Evolutionary conservation across 1,140 invertebrate species (phyloP).

Genomic region (Pygmarrhopalites habei): DNA sequence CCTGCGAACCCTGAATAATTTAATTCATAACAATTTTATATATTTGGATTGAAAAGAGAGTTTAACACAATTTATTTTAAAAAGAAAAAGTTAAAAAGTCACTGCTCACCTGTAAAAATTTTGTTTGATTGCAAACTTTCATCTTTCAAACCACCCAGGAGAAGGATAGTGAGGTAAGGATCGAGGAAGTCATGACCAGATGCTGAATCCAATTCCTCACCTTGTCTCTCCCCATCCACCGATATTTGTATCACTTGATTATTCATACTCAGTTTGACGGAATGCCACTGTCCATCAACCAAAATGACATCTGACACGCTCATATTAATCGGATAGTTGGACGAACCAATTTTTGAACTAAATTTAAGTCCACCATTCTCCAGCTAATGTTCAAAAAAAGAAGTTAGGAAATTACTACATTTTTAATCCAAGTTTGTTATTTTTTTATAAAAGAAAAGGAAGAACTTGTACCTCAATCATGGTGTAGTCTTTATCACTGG

Average conservation of each 20-base stretch:
- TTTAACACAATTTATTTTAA: too few species aligned
- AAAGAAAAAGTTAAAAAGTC: too few species aligned
- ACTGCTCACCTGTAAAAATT: constrained; percentile 32
- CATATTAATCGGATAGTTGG: constrained; percentile 65
- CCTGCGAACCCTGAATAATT: constrained; percentile 64
- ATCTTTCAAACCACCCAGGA: constrained; percentile 61
- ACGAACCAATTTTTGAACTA: constrained; percentile 64
- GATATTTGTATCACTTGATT: constrained; percentile 60
- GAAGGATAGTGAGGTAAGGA: constrained; percentile 72
- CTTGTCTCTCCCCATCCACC: constrained; percentile 61
- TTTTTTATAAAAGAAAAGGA: background rate
- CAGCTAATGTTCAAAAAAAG: constrained; percentile 44
- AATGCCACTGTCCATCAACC: constrained; percentile 79
- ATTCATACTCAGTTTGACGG: constrained; percentile 56
- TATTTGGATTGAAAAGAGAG: too few species aligned
- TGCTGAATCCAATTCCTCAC: constrained; percentile 72
- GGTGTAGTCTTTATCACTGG: constrained; percentile 80
- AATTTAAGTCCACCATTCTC: constrained; percentile 62
- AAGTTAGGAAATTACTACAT: background rate
- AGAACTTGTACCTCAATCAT: constrained; percentile 63
- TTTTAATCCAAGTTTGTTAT: background rate
- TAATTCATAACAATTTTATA: background rate
- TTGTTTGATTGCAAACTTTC: constrained; percentile 49
- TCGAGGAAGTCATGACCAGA: constrained; percentile 86
- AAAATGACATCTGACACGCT: constrained; percentile 49